These are phyloP conservation scores for Ormia ochracea DNA, from an alignment of 2,888 invertebrate genomes.

Conservation along the genomic window DNA sequence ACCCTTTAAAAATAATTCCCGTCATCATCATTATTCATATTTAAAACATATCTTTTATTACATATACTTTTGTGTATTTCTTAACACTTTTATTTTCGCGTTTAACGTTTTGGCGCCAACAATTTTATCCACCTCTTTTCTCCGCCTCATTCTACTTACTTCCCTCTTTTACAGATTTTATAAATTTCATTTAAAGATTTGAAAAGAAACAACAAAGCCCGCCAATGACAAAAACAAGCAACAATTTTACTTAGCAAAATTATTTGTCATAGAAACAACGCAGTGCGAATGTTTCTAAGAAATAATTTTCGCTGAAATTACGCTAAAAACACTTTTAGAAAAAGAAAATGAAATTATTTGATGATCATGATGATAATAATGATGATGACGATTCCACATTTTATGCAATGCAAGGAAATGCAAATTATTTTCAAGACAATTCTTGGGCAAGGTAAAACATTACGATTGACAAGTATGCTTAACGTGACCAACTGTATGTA, in stretches of 20 bases:
- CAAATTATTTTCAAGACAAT: conserved; percentile 19
- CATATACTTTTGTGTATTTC: neutral
- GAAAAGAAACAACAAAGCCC: neutral
- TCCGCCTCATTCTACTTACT: neutral
- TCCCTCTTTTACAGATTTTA: neutral
- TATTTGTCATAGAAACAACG: neutral
- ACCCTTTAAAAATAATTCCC: conserved; percentile 8
- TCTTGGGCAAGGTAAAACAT: neutral
- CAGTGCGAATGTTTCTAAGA: neutral
- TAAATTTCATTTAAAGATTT: conserved; percentile 24
- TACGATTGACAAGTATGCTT: neutral
- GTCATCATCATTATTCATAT: neutral
- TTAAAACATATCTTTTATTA: neutral
- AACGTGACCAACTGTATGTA: neutral
- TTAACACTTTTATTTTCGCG: conserved; percentile 48
- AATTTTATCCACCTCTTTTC: neutral
- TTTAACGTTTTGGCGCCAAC: conserved; percentile 46
- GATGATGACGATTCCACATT: neutral
- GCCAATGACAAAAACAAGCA: neutral
- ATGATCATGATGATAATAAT: no score
- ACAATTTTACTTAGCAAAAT: neutral
- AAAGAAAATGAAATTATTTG: neutral
- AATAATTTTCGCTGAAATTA: conserved; percentile 17
- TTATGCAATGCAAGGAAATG: neutral
- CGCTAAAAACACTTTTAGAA: neutral